Conservation (phyloP, 1,140 invertebrate species). For the Bombus terrestris region DNA sequence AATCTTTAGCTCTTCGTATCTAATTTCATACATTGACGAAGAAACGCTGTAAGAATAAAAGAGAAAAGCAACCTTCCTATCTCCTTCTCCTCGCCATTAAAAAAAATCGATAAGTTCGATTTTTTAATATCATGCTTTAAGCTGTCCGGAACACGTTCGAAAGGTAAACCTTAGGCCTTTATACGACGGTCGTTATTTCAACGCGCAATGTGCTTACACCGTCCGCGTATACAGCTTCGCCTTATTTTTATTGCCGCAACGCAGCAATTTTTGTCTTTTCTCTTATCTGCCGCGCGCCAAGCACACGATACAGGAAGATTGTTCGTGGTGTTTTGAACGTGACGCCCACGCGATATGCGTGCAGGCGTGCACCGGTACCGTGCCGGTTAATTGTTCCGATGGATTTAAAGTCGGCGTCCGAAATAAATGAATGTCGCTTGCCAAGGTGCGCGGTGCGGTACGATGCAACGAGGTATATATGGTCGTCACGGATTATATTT, state of each 20-base stretch:
- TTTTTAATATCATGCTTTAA: neutral
- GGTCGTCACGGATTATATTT: slow-evolving; percentile 54
- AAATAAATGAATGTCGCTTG: slow-evolving; percentile 66
- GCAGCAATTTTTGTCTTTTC: slow-evolving; percentile 4
- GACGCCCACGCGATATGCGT: slow-evolving; percentile 52
- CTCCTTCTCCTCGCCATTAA: neutral
- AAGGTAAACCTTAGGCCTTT: neutral
- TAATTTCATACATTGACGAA: neutral
- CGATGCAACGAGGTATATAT: slow-evolving; percentile 49
- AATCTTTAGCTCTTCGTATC: neutral
- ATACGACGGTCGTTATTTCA: slow-evolving; percentile 2
- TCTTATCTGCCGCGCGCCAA: slow-evolving; percentile 12
- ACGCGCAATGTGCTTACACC: neutral
- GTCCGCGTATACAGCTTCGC: neutral
- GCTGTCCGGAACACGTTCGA: neutral
- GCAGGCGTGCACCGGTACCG: slow-evolving; percentile 4
- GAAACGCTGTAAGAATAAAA: neutral
- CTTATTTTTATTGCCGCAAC: slow-evolving; percentile 19
- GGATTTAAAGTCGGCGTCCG: slow-evolving; percentile 64
- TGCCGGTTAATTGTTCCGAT: slow-evolving; percentile 68
- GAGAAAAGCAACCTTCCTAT: neutral
- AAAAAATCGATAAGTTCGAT: neutral
- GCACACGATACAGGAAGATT: slow-evolving; percentile 11
- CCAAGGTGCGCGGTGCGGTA: slow-evolving; percentile 39
- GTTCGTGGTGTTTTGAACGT: neutral